phyloP scores from a whole-genome alignment of 2,888 invertebrate genomes.

The Folsomia candida region DNA sequence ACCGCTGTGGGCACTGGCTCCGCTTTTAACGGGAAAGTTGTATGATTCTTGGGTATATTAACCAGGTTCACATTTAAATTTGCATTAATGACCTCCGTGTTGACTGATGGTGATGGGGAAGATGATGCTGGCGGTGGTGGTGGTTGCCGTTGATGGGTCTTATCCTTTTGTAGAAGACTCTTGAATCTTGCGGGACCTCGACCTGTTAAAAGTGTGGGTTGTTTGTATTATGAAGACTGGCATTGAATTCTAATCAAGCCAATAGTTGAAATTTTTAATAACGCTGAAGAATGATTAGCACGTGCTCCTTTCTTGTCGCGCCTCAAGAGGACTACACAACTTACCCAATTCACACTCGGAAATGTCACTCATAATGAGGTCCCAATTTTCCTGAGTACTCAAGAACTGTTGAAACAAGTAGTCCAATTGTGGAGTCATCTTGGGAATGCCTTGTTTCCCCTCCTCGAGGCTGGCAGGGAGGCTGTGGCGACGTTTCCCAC shows the following conservation, averaged over 20 bases:
- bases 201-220: background rate
- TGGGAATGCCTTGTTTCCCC: background rate
- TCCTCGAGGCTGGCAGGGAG: background rate
- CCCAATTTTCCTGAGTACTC: background rate
- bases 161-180: constrained; percentile 2
- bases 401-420: background rate
- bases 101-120: background rate
- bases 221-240: background rate
- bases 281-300: too few relatives aligned
- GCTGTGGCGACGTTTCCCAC: background rate
- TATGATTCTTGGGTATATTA: background rate
- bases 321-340: too few relatives aligned
- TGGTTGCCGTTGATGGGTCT: background rate
- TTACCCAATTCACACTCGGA: background rate
- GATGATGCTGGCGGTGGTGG: background rate
- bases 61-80: background rate
- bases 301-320: too few relatives aligned
- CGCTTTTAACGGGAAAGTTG: background rate
- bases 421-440: background rate
- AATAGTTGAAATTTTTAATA: too few relatives aligned
- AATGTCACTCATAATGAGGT: background rate
- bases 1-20: background rate
- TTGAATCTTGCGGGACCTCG: background rate
- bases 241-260: background rate
- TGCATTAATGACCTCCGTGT: background rate